A percentile compares a stretch with the other conserved stretches of the same genome.
Conservation (phyloP, 2,113 vertebrate species). For the Passer domesticus region DNA sequence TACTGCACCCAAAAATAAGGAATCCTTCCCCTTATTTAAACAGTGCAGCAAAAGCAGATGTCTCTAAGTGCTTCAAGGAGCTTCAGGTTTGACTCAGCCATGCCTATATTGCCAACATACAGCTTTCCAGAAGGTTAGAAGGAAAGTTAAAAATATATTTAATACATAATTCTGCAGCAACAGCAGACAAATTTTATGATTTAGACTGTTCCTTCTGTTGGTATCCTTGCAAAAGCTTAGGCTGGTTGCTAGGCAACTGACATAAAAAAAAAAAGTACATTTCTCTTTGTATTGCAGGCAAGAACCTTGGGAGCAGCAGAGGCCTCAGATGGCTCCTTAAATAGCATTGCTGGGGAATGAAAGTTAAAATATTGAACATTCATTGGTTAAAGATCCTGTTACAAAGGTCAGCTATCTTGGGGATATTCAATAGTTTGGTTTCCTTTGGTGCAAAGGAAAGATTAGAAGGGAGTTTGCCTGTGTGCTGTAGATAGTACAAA, state of each 20-base stretch:
- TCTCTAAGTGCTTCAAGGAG: slow-evolving; percentile 15
- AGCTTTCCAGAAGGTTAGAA: slow-evolving; percentile 52
- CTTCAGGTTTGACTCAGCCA: slow-evolving; percentile 19
- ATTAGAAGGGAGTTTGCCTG: background rate
- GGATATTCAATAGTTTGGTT: slow-evolving; percentile 16
- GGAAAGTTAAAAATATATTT: slow-evolving; percentile 39
- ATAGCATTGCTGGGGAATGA: slow-evolving; percentile 65
- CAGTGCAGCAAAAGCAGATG: slow-evolving; percentile 1
- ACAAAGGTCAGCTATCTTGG: slow-evolving; percentile 49
- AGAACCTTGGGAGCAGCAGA: slow-evolving; percentile 51
- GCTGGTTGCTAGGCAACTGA: slow-evolving; percentile 77
- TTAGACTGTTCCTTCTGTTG: slow-evolving; percentile 63
- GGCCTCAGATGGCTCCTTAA: slow-evolving; percentile 73
- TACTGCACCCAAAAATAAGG: background rate
- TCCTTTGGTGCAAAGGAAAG: slow-evolving; percentile 21
- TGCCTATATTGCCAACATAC: background rate
- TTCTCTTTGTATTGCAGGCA: slow-evolving; percentile 63
- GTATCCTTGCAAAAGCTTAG: slow-evolving; percentile 68
- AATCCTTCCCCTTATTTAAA: background rate
- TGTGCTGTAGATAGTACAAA: background rate
- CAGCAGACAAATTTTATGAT: slow-evolving; percentile 53
- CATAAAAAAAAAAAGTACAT: slow-evolving; percentile 21
- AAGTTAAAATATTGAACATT: slow-evolving; percentile 61
- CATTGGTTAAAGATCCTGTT: slow-evolving; percentile 51
- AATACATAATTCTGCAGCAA: slow-evolving; percentile 39